These are phyloP conservation scores for Thaumetopoea pityocampa DNA, from an alignment of 1,140 invertebrate species.

Conservation along the genomic window DNA sequence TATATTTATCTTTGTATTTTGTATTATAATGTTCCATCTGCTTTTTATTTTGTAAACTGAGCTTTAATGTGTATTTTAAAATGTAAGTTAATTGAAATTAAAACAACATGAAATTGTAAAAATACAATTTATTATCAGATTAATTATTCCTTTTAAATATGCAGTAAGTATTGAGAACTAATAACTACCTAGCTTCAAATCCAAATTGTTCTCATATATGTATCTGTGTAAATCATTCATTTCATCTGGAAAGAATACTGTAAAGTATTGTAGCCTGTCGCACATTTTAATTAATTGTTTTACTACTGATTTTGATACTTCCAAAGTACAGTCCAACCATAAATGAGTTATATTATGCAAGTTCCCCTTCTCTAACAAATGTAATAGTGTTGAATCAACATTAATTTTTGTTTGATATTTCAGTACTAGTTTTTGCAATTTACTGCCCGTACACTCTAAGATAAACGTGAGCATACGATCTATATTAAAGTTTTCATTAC, in stretches of 20 bases:
- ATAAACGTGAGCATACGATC: slow-evolving; percentile 59
- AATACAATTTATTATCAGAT: slow-evolving; percentile 11
- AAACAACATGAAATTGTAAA: not conserved
- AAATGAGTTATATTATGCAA: slow-evolving; percentile 52
- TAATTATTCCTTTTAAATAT: slow-evolving; percentile 15
- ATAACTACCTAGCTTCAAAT: slow-evolving; percentile 60
- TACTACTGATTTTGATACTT: slow-evolving; percentile 56
- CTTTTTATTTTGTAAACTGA: too few relatives aligned
- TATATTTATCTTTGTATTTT: too few relatives aligned
- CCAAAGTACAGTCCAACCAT: slow-evolving; percentile 68
- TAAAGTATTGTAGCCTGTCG: slow-evolving; percentile 50
- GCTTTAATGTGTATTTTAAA: too few relatives aligned
- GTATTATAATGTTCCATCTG: too few relatives aligned
- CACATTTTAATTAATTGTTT: slow-evolving; percentile 56
- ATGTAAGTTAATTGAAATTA: too few relatives aligned
- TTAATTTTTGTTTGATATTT: slow-evolving; percentile 62
- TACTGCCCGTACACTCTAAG: slow-evolving; percentile 46
- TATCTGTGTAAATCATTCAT: slow-evolving; percentile 50
- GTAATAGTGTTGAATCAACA: slow-evolving; percentile 49
- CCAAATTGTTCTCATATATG: slow-evolving; percentile 64
- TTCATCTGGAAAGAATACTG: slow-evolving; percentile 49
- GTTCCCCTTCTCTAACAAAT: slow-evolving; percentile 51
- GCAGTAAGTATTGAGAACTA: slow-evolving; percentile 26
- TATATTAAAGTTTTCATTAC: slow-evolving; percentile 61
- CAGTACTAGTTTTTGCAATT: slow-evolving; percentile 53